Base-by-base conservation (phyloP, 2,888 invertebrate species). In the Pecten maximus region DNA sequence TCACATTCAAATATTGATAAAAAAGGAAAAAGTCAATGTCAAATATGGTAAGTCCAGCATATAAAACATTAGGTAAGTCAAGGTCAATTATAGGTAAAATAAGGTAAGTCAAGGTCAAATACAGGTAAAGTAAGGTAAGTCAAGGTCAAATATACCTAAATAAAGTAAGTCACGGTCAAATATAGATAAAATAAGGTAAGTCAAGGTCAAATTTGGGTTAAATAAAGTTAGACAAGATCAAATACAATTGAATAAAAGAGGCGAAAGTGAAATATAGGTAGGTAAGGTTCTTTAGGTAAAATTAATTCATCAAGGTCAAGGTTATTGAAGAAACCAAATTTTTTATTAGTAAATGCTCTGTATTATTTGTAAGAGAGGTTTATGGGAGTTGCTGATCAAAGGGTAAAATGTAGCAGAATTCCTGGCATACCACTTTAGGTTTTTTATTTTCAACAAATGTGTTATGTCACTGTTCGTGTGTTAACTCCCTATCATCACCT, bases 11-110 rank as follows among this genome's bases (percentile, higher is more conserved):
- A 44, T 44, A 16, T 54, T 10, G 50, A 16, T 19, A 54, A 19
- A 44, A 44, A 44, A 44, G 44, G 12, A 10, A 12, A 44, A 44
- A 12, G 44, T 12, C 8, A 44, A 12, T 44, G 44, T n/a, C n/a
- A n/a, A 44, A 44, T 44, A 44, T 8, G 44, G 44, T 44, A 44
- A 44, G 44, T 44, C 4, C 12, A 44, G 44, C 8, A 8, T 44
- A 54, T 19, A 12, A 97, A 98, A 94, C 98, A 98, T 96, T 98
- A 98, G 98, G 98, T 95, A 90, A 87, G 88, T 40, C 12, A 44
- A 88, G 50, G 50, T 54, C 50, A 54, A 54, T 19, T 54, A 16
- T 54, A 23, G 15, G 50, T 54, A 10, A 54, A 54, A 23, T 19
- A 19, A 54, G 50, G 50, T 23, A 54, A 54, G 50, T 23, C 50